A percentile compares a stretch with the other conserved stretches of the same genome.
Evolutionary conservation across 2,797 vertebrate species (phyloP).

Genomic region (Sciurus carolinensis): DNA sequence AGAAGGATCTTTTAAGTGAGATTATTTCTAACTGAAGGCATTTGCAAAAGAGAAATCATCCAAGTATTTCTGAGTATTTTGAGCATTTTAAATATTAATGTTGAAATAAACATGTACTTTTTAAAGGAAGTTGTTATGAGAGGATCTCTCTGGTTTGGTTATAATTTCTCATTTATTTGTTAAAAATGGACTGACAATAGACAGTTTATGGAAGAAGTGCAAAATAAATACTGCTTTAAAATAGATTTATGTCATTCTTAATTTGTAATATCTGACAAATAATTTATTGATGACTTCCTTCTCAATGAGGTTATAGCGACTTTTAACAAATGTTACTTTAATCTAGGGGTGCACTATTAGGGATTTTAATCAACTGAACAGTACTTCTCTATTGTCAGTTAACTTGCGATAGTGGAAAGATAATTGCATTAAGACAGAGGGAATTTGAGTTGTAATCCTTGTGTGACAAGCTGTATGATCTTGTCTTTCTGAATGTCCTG

Average conservation of each 20-base stretch:
- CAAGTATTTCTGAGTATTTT: conserved; percentile 21
- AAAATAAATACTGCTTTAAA: conserved; percentile 46
- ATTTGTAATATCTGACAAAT: conserved; percentile 35
- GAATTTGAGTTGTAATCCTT: conserved; percentile 31
- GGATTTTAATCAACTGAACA: conserved; percentile 42
- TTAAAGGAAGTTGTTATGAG: neutral
- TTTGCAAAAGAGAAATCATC: conserved; percentile 55
- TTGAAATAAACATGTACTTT: conserved; percentile 57
- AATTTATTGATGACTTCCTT: conserved; percentile 32
- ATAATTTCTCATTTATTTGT: conserved; percentile 59
- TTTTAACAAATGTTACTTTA: conserved; percentile 8
- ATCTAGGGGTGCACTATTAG: neutral
- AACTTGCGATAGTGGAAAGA: neutral
- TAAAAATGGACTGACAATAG: conserved; percentile 12
- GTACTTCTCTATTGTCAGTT: neutral
- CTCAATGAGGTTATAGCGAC: neutral
- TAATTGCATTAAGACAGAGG: neutral
- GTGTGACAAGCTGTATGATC: neutral
- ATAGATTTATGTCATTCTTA: conserved; percentile 26
- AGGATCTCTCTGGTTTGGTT: conserved; percentile 43
- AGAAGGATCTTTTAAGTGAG: conserved; percentile 48
- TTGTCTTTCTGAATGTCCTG: neutral
- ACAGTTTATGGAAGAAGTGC: neutral
- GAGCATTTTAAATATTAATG: conserved; percentile 36
- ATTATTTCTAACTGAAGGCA: conserved; percentile 36